Base-by-base conservation (phyloP, 2,113 vertebrate genomes). In the Barnardius zonarius region DNA sequence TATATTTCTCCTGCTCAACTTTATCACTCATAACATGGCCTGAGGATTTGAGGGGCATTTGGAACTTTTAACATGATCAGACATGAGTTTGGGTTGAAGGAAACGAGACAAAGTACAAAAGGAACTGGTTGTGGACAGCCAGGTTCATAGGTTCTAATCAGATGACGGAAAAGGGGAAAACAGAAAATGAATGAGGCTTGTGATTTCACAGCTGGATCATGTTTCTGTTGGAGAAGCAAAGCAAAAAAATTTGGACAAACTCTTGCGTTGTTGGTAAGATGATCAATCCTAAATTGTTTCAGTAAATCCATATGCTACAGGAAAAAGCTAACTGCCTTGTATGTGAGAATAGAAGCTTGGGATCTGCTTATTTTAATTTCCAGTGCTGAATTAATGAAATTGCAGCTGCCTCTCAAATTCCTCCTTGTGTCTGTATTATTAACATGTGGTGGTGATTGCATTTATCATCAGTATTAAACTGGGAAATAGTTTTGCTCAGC, bases 331-430 rank as follows among this genome's bases (percentile, higher is more conserved):
- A 37, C 68, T 75, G 81, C 44, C 48, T 46, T 80, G 10, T 86
- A 41, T 81, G 28, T 67, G n/a, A 83, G 82, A 86, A 51, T 55
- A 66, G 57, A 28, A 87, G 52, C 49, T 57, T 19, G 24, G 83
- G 22, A 78, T 84, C 77, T 78, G 68, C 62, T 95, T 88, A 64
- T 69, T 52, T 33, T 83, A 27, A 48, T 59, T 83, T 92, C 20
- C n/a, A 43, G 17, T 59, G 77, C 51, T 86, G 46, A 94, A 59
- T 81, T 93, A 88, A 93, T 95, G 76, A 96, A 80, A 86, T 67
- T 78, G 55, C 55, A 90, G 67, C 30, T 93, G 51, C 30, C 11
- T 84, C 41, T 84, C 80, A 62, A 64, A 79, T 89, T 83, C 16
- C 18, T 94, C 24, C 22, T 54, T 75, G 39, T 49, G 54, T 75